Percentiles rank a stretch among this genome's conserved stretches.
Evolutionary conservation across 1,140 invertebrate species (phyloP).

Genomic region (Tribolium madens): DNA sequence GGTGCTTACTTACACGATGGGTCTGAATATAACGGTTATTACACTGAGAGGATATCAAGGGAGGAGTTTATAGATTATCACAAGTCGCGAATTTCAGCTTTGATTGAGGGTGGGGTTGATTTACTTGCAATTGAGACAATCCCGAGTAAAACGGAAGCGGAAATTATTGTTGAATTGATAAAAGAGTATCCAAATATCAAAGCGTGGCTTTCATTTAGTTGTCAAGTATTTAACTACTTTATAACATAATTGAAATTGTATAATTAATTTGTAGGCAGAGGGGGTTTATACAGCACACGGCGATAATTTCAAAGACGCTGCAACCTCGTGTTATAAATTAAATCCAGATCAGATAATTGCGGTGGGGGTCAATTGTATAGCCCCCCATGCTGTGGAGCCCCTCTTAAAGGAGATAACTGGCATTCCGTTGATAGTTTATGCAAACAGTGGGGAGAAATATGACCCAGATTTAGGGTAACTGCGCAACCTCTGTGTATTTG

Average conservation of each 20-base stretch:
- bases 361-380: constrained; percentile 74
- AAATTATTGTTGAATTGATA: constrained; percentile 68
- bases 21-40: constrained; percentile 77
- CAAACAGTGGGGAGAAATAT: constrained; percentile 77
- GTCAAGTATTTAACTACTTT: constrained; percentile 38
- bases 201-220: constrained; percentile 70
- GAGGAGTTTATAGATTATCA: constrained; percentile 73
- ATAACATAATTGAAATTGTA: neutral
- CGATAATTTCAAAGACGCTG: constrained; percentile 72
- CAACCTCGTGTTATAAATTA: constrained; percentile 63
- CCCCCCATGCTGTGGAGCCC: constrained; percentile 66
- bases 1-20: constrained; percentile 75
- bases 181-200: constrained; percentile 69
- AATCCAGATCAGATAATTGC: constrained; percentile 68
- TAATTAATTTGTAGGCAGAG: constrained; percentile 65
- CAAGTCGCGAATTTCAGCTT: constrained; percentile 68
- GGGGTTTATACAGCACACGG: constrained; percentile 70
- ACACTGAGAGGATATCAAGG: constrained; percentile 68
- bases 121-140: constrained; percentile 77
- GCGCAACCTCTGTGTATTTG: neutral
- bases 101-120: constrained; percentile 71
- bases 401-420: constrained; percentile 65
- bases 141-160: constrained; percentile 71
- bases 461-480: constrained; percentile 68
- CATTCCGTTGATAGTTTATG: constrained; percentile 75